These are phyloP conservation scores for Caenorhabditis doughertyi DNA, from an alignment of 2,888 invertebrate species.

Conservation along the genomic window DNA sequence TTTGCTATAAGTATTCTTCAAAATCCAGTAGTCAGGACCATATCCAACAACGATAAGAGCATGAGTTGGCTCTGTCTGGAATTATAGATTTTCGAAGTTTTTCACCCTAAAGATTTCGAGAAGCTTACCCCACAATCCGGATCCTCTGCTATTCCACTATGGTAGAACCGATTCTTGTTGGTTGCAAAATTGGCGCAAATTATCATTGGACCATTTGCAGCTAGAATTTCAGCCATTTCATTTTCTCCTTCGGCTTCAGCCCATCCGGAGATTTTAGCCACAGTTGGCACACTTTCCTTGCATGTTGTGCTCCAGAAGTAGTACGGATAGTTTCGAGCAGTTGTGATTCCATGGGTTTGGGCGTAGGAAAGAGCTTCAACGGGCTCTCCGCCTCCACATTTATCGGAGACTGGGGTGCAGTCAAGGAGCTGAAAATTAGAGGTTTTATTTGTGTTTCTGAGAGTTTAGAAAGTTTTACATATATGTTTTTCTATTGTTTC, in stretches of 20 bases:
- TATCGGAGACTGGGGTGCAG: slow-evolving; percentile 43
- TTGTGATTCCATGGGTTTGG: slow-evolving; percentile 37
- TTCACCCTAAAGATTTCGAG: too few relatives aligned
- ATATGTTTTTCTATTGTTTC: too few relatives aligned
- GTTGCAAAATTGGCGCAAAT: slow-evolving; percentile 58
- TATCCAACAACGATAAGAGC: slow-evolving; percentile 53
- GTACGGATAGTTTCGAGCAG: slow-evolving; percentile 41
- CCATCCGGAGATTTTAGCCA: slow-evolving; percentile 31
- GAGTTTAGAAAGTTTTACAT: too few relatives aligned
- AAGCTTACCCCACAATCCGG: slow-evolving; percentile 45
- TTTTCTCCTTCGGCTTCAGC: slow-evolving; percentile 30
- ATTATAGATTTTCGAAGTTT: too few relatives aligned
- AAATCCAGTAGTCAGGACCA: slow-evolving; percentile 54
- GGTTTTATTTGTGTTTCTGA: too few relatives aligned
- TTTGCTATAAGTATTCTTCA: slow-evolving; percentile 54
- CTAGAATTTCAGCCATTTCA: slow-evolving; percentile 41
- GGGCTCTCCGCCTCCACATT: slow-evolving; percentile 52
- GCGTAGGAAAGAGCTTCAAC: slow-evolving; percentile 37
- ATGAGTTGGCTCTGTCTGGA: slow-evolving; percentile 56
- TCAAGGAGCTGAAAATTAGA: slow-evolving; percentile 57
- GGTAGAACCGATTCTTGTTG: slow-evolving; percentile 54
- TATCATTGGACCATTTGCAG: slow-evolving; percentile 30
- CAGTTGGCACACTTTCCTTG: not conserved
- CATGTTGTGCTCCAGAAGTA: slow-evolving; percentile 22
- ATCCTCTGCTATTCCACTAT: slow-evolving; percentile 46